phyloP scores from a whole-genome alignment of 1,140 invertebrate genomes.

The Rhagoletis pomonella region DNA sequence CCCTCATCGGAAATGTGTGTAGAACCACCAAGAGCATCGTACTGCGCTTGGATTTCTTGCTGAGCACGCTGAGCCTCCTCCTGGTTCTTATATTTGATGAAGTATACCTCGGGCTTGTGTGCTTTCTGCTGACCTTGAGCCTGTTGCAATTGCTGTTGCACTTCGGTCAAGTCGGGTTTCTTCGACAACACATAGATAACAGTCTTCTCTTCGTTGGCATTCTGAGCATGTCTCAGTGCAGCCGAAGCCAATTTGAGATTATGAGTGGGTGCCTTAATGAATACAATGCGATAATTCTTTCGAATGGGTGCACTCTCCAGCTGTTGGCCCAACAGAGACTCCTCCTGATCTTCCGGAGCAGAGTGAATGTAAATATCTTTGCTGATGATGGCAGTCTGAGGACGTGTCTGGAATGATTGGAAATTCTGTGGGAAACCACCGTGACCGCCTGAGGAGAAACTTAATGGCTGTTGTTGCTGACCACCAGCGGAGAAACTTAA shows the following conservation, averaged over 20 bases:
- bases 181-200: slow-evolving; percentile 91
- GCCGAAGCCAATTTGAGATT: slow-evolving; percentile 79
- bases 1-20: slow-evolving; percentile 72
- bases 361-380: slow-evolving; percentile 73
- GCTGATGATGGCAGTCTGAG: slow-evolving; percentile 66
- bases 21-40: slow-evolving; percentile 70
- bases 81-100: slow-evolving; percentile 84
- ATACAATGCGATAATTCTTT: slow-evolving; percentile 91
- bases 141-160: slow-evolving; percentile 68
- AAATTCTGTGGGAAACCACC: slow-evolving; percentile 57
- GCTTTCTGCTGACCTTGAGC: slow-evolving; percentile 66
- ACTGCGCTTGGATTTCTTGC: slow-evolving; percentile 72
- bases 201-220: slow-evolving; percentile 87
- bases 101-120: slow-evolving; percentile 85
- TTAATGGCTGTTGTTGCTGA: slow-evolving; percentile 51
- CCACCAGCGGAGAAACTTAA: slow-evolving; percentile 55
- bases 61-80: slow-evolving; percentile 75
- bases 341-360: slow-evolving; percentile 70
- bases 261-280: slow-evolving; percentile 87
- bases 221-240: slow-evolving; percentile 77
- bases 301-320: slow-evolving; percentile 76
- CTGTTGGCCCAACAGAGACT: slow-evolving; percentile 60
- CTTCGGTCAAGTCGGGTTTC: slow-evolving; percentile 74
- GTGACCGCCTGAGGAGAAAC: slow-evolving; percentile 53
- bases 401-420: slow-evolving; percentile 64